Evolutionary conservation across 2,888 invertebrate genomes (phyloP).

Genomic region (Phengaris arion): DNA sequence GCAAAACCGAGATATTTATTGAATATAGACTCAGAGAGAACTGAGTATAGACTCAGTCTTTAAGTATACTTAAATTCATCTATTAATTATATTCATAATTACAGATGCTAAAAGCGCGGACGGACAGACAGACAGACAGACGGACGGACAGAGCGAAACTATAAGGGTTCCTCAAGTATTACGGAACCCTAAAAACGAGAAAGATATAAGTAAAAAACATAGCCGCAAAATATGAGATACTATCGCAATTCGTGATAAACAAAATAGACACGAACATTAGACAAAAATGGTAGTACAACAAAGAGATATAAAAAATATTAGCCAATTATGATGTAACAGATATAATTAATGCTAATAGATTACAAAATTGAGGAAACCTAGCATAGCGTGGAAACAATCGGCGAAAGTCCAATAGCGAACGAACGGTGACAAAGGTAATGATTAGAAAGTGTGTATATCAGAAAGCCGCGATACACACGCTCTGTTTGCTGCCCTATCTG

Average conservation of each 20-base stretch:
- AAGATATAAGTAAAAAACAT: background rate
- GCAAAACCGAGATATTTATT: too few species aligned
- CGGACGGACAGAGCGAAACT: too few species aligned
- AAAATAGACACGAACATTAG: background rate
- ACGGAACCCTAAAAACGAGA: too few species aligned
- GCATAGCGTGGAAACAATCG: conserved; percentile 78
- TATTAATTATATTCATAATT: too few species aligned
- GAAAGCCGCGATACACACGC: conserved; percentile 73
- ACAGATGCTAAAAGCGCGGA: too few species aligned
- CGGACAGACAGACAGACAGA: too few species aligned
- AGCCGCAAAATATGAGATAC: background rate
- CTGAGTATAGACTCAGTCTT: too few species aligned
- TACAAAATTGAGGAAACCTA: conserved; percentile 64
- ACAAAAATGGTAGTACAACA: background rate
- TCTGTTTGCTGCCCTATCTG: conserved; percentile 77
- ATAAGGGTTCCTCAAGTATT: too few species aligned
- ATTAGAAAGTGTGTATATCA: conserved; percentile 78
- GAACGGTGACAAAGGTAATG: conserved; percentile 75
- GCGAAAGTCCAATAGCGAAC: conserved; percentile 73
- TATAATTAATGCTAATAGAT: conserved; percentile 56
- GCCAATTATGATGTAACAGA: conserved; percentile 57
- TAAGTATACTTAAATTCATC: too few species aligned
- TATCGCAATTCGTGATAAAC: background rate
- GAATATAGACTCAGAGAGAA: too few species aligned
- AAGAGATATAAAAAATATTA: conserved; percentile 1